These are phyloP conservation scores for Tinea pellionella DNA, from an alignment of 2,888 invertebrate species.

Conservation along the genomic window DNA sequence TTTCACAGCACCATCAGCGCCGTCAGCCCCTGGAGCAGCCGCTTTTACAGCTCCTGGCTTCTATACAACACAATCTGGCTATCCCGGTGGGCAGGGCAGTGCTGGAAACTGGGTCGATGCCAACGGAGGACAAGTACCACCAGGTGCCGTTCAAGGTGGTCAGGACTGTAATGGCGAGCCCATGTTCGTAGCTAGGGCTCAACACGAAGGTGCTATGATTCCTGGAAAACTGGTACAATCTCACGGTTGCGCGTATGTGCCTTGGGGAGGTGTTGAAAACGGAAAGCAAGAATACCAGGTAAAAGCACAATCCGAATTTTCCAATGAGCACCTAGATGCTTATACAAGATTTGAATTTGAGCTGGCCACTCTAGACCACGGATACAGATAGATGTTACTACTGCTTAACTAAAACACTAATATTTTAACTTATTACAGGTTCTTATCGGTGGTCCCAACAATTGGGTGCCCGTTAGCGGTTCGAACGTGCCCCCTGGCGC, in stretches of 20 bases:
- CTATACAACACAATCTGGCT: conserved; percentile 19
- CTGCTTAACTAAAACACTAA: background rate
- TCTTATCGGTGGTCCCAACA: conserved; percentile 70
- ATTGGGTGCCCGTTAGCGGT: conserved; percentile 78
- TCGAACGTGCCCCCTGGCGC: conserved; percentile 80
- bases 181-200: conserved; percentile 77
- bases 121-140: conserved; percentile 73
- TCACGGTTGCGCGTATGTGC: conserved; percentile 81
- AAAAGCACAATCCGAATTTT: too few relatives aligned
- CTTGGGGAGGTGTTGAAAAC: conserved; percentile 88
- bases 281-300: conserved; percentile 82
- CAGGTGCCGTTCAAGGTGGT: conserved; percentile 77
- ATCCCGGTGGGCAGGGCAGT: conserved; percentile 22
- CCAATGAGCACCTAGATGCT: too few relatives aligned
- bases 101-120: conserved; percentile 71
- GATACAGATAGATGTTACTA: background rate
- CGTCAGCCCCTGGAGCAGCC: background rate
- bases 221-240: conserved; percentile 85
- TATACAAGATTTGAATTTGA: too few relatives aligned
- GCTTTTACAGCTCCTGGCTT: conserved; percentile 32
- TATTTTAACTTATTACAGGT: conserved; percentile 34
- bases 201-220: conserved; percentile 81
- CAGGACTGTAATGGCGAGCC: conserved; percentile 68
- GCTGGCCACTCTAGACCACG: conserved; percentile 10
- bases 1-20: background rate